These are phyloP conservation scores for Mongoloraphidia duomilia DNA, from an alignment of 2,888 invertebrate species.

Conservation along the genomic window DNA sequence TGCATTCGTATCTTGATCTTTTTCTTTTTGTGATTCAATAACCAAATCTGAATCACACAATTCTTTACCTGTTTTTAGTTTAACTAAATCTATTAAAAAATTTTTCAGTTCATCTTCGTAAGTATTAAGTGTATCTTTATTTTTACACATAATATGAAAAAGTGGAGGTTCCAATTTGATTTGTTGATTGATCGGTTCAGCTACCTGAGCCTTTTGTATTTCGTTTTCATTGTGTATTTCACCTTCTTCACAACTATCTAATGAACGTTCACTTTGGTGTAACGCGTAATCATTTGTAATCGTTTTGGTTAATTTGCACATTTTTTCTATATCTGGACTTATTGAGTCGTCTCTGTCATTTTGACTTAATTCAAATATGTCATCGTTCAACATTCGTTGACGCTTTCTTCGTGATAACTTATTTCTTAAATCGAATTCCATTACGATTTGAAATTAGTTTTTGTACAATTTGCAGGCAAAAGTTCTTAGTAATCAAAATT, in stretches of 20 bases:
- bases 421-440: background rate
- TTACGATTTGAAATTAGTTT: background rate
- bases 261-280: background rate
- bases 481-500: background rate
- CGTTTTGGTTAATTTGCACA: constrained; percentile 30
- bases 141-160: constrained; percentile 33
- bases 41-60: background rate
- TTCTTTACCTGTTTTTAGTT: background rate
- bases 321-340: constrained; percentile 27
- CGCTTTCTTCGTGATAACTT: constrained; percentile 22
- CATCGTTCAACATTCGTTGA: constrained; percentile 32
- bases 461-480: background rate
- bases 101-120: constrained; percentile 34
- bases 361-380: constrained; percentile 37
- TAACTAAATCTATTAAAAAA: constrained; percentile 26
- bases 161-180: constrained; percentile 19
- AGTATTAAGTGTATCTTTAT: constrained; percentile 29
- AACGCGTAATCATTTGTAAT: background rate
- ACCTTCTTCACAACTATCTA: constrained; percentile 12
- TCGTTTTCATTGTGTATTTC: background rate
- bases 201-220: background rate
- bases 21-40: too few relatives aligned
- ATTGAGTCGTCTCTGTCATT: constrained; percentile 31
- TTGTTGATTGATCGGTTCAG: background rate
- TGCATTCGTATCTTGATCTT: too few relatives aligned